Conservation (phyloP, 2,113 vertebrate genomes). For the Oryzias curvinotus region DNA sequence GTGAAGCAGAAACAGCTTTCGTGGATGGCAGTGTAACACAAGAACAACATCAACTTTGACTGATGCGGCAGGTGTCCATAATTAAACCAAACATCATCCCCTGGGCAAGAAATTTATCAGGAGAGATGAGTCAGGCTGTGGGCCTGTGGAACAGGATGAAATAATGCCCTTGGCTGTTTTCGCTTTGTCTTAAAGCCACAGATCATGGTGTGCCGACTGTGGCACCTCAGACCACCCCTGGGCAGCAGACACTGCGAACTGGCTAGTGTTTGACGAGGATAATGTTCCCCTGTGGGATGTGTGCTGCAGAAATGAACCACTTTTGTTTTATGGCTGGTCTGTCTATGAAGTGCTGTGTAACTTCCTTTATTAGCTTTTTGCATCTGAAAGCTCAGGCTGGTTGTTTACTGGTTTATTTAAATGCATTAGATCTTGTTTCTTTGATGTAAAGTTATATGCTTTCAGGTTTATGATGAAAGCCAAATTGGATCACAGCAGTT, state of each 20-base stretch:
- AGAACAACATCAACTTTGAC: constrained; percentile 61
- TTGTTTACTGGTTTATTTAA: constrained; percentile 54
- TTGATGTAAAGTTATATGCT: constrained; percentile 52
- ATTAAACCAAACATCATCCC: constrained; percentile 69
- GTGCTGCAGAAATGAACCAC: constrained; percentile 33
- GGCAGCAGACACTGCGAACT: constrained; percentile 56
- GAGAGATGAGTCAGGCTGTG: constrained; percentile 51
- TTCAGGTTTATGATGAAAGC: constrained; percentile 34
- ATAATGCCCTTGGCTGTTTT: constrained; percentile 61
- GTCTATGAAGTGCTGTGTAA: constrained; percentile 47
- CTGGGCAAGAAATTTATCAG: constrained; percentile 52
- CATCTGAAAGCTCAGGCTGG: not conserved
- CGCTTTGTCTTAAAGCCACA: constrained; percentile 46
- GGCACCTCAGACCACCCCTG: constrained; percentile 62
- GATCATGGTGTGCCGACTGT: constrained; percentile 52
- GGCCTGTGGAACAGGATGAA: constrained; percentile 52
- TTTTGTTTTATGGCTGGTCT: constrained; percentile 47
- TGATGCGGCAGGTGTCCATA: constrained; percentile 59
- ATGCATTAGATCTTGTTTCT: constrained; percentile 22
- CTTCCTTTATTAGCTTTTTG: not conserved
- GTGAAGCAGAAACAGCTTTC: constrained; percentile 22
- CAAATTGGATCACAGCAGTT: constrained; percentile 25
- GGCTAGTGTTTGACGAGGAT: constrained; percentile 51
- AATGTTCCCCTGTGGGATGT: constrained; percentile 46
- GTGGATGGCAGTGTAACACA: constrained; percentile 57